Percentiles rank a stretch among this genome's conserved stretches.
Evolutionary conservation across 2,113 vertebrate genomes (phyloP).

Genomic region (Sialia sialis): DNA sequence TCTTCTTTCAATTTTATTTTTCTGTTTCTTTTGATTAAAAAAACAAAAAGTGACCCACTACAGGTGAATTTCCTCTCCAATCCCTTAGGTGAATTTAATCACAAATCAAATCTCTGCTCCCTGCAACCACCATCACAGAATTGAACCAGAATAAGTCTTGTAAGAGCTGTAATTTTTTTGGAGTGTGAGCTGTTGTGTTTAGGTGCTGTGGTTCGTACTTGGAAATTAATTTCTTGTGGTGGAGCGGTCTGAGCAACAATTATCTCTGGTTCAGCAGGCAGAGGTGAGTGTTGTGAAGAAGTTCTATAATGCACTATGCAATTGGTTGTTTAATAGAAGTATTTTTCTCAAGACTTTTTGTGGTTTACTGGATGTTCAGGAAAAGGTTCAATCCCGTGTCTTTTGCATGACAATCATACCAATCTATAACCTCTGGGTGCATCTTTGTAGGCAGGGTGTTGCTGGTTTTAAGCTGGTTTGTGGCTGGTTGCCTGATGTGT

Average conservation of each 20-base stretch:
- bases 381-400: neutral
- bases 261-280: neutral
- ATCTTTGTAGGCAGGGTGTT: neutral
- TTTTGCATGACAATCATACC: neutral
- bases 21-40: neutral
- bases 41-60: fast-evolving
- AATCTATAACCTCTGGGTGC: fast-evolving
- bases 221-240: neutral
- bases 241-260: neutral
- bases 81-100: neutral
- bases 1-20: neutral
- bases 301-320: fast-evolving
- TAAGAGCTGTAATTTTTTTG: neutral
- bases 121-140: neutral
- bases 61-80: neutral
- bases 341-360: neutral
- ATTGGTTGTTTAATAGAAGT: neutral
- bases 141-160: neutral
- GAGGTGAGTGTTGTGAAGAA: neutral
- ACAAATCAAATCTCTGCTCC: neutral
- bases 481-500: neutral
- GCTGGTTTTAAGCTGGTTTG: neutral
- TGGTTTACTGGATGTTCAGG: neutral
- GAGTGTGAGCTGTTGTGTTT: fast-evolving
- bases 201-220: fast-evolving